A percentile compares a stretch with the other conserved stretches of the same genome.
Evolutionary conservation across 2,888 invertebrate species (phyloP).

Genomic region (Tipula vernalis): DNA sequence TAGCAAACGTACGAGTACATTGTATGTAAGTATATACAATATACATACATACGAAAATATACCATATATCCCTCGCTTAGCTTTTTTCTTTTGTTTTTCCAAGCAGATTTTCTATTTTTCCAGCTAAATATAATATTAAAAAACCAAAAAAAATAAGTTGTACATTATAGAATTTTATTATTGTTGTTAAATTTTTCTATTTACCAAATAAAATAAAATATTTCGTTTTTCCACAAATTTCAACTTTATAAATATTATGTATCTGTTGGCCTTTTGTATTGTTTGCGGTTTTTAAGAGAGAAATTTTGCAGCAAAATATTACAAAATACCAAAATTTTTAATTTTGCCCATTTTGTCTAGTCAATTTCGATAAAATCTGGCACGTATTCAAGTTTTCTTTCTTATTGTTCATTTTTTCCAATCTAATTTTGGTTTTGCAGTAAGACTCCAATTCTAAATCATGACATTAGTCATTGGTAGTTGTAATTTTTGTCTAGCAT

Average conservation of each 20-base stretch:
- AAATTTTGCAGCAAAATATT: not conserved
- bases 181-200: not conserved
- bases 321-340: not conserved
- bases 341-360: not conserved
- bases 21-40: not conserved
- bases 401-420: not conserved
- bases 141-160: too few relatives aligned
- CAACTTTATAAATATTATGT: not conserved
- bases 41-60: not conserved
- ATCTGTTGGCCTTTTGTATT: not conserved
- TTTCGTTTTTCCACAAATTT: not conserved
- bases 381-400: not conserved
- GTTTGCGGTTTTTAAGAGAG: not conserved
- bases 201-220: not conserved
- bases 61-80: not conserved
- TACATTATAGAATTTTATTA: not conserved
- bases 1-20: too few relatives aligned
- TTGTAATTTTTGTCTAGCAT: too few relatives aligned
- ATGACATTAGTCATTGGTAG: not conserved
- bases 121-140: not conserved
- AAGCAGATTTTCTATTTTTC: not conserved
- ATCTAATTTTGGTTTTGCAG: not conserved
- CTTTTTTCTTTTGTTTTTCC: not conserved
- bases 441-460: not conserved
- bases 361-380: not conserved